A percentile compares a stretch with the other conserved stretches of the same genome.
Conservation (phyloP, 2,888 invertebrate genomes). For the Leucoma salicis region DNA sequence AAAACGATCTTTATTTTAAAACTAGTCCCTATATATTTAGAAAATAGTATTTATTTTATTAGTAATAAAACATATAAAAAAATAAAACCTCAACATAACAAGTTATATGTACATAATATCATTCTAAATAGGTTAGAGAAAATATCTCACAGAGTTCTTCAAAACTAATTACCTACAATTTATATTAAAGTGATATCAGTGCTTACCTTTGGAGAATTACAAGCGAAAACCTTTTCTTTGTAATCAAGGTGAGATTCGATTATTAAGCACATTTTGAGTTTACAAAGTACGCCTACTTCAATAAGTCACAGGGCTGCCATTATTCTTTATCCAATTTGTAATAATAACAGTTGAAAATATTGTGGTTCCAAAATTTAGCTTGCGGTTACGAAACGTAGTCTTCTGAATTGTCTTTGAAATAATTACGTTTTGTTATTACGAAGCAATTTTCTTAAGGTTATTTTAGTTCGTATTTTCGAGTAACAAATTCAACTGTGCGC, state of each 20-base stretch:
- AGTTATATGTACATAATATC: too few species aligned
- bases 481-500: too few species aligned
- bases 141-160: background rate
- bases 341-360: conserved; percentile 19
- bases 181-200: background rate
- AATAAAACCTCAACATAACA: too few species aligned
- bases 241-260: conserved; percentile 16
- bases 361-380: background rate
- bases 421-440: background rate
- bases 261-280: conserved; percentile 18
- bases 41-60: too few species aligned
- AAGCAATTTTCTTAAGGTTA: background rate
- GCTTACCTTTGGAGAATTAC: background rate
- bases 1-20: too few species aligned
- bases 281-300: conserved; percentile 16
- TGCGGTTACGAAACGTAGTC: background rate
- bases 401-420: background rate
- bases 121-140: too few species aligned
- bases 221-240: conserved; percentile 1
- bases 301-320: conserved; percentile 22
- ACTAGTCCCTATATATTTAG: too few species aligned
- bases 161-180: background rate
- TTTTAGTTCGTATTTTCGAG: background rate
- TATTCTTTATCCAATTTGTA: conserved; percentile 12
- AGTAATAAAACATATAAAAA: too few species aligned